These are phyloP conservation scores for Kryphioiulus occultus DNA, from an alignment of 2,888 invertebrate species.

Conservation along the genomic window DNA sequence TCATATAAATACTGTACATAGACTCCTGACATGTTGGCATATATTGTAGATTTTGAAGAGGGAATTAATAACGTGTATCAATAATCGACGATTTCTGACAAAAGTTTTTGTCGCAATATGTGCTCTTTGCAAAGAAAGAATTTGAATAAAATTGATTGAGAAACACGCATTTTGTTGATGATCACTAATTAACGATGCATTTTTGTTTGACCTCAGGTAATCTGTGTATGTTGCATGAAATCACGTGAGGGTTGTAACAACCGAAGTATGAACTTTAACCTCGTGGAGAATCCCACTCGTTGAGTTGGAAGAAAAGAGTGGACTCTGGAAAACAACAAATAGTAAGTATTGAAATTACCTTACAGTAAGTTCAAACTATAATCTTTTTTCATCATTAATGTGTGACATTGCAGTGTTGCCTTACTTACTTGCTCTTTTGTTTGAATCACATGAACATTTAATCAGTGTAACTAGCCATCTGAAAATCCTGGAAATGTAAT, in stretches of 20 bases:
- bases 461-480: no score
- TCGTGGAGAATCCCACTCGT: not conserved
- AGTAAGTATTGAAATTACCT: not conserved
- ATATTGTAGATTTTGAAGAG: conserved; percentile 43
- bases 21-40: conserved; percentile 38
- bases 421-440: no score
- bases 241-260: not conserved
- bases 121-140: conserved; percentile 38
- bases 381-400: no score
- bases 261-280: not conserved
- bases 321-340: not conserved
- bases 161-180: not conserved
- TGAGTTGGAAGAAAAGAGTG: not conserved
- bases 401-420: no score
- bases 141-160: conserved; percentile 36
- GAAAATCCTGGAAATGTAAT: no score
- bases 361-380: no score
- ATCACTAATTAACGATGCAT: not conserved
- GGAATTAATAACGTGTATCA: not conserved
- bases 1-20: conserved; percentile 47
- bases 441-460: no score
- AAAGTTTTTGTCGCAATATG: conserved; percentile 21
- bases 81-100: conserved; percentile 12
- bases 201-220: not conserved
- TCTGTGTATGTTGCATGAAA: not conserved